Evolutionary conservation across 2,113 vertebrate genomes (phyloP).

Genomic region (Paramormyrops kingsleyae): DNA sequence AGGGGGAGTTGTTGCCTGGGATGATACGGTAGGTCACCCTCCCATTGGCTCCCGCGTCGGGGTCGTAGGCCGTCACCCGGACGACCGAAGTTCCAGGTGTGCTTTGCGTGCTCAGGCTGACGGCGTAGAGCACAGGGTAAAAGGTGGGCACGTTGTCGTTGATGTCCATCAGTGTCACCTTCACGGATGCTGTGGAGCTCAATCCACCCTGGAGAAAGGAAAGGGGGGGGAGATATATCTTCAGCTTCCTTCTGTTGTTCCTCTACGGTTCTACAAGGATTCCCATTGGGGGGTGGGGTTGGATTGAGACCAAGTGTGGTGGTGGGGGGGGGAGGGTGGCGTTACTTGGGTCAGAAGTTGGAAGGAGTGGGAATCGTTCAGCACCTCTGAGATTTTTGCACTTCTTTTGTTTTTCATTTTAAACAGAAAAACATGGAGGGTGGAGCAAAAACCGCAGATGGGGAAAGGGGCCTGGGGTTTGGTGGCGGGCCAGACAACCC

Average conservation of each 20-base stretch:
- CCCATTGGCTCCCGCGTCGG: constrained; percentile 80
- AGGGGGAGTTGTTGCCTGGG: constrained; percentile 70
- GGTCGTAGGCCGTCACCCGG: constrained; percentile 82
- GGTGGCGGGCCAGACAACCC: neutral
- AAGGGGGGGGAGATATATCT: neutral
- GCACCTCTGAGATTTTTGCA: constrained; percentile 11
- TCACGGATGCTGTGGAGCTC: constrained; percentile 75
- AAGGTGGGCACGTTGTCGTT: constrained; percentile 89
- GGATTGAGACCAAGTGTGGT: neutral
- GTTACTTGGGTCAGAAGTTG: neutral
- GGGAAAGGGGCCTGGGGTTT: neutral
- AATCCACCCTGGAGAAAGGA: constrained; percentile 72
- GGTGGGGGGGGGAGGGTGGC: neutral
- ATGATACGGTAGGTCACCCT: constrained; percentile 75
- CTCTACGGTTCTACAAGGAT: neutral
- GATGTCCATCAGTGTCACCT: constrained; percentile 78
- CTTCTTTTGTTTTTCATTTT: constrained; percentile 32
- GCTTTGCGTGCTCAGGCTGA: constrained; percentile 86
- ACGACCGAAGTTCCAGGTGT: constrained; percentile 81
- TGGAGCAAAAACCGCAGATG: neutral
- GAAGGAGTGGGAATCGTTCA: constrained; percentile 2
- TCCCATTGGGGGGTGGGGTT: neutral
- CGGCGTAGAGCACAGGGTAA: constrained; percentile 82
- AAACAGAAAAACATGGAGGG: neutral
- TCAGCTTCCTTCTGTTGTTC: neutral